These are phyloP conservation scores for Tachina lurida DNA, from an alignment of 2,888 invertebrate species.

Conservation along the genomic window DNA sequence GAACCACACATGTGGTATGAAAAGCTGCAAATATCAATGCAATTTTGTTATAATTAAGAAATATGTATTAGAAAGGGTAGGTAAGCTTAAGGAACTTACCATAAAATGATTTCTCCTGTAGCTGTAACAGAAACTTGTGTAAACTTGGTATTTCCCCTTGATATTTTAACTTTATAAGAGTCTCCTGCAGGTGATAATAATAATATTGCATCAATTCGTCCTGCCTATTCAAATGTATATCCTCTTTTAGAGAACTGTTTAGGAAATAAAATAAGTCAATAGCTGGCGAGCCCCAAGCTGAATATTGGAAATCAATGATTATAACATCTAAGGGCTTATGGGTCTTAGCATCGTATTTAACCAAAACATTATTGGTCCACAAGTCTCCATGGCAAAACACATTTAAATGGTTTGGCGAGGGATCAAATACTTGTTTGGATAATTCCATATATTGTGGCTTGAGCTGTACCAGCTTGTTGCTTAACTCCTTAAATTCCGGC, in stretches of 20 bases:
- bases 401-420: conserved; percentile 76
- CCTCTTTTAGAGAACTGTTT: conserved; percentile 79
- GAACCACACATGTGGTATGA: conserved; percentile 77
- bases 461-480: conserved; percentile 77
- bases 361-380: conserved; percentile 82
- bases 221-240: conserved; percentile 77
- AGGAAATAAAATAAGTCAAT: conserved; percentile 81
- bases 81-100: conserved; percentile 70
- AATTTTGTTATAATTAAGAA: neutral
- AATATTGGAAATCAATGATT: conserved; percentile 81
- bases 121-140: conserved; percentile 73
- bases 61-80: neutral
- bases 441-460: conserved; percentile 79
- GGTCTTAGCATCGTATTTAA: conserved; percentile 76
- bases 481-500: conserved; percentile 77
- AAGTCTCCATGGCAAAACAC: conserved; percentile 81
- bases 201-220: conserved; percentile 80
- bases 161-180: conserved; percentile 76
- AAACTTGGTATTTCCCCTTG: conserved; percentile 74
- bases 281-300: conserved; percentile 82
- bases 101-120: conserved; percentile 74
- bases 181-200: conserved; percentile 75
- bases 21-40: conserved; percentile 75
- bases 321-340: conserved; percentile 78
- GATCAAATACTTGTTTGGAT: conserved; percentile 78